Evolutionary conservation across 2,113 vertebrate genomes (phyloP).

Genomic region (Pristiophorus japonicus): DNA sequence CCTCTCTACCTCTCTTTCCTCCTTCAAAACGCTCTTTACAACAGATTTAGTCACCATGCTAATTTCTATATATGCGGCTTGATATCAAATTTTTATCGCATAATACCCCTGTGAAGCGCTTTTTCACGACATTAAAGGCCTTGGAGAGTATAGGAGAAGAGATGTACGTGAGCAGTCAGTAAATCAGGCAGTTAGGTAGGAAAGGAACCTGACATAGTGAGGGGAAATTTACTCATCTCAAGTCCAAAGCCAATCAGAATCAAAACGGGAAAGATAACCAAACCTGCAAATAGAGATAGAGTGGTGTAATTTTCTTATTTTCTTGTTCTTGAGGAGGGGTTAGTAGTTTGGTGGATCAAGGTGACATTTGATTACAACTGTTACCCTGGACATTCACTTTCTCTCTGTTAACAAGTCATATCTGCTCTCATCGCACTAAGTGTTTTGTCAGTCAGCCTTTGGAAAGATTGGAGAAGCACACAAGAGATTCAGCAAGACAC

Average conservation of each 20-base stretch:
- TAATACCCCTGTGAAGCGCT: no score
- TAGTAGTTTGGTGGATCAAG: neutral
- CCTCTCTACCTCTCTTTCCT: no score
- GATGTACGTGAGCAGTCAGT: neutral
- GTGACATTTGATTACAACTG: neutral
- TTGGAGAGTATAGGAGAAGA: neutral
- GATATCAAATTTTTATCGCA: no score
- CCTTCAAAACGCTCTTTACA: no score
- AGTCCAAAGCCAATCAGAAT: neutral
- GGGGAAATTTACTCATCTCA: neutral
- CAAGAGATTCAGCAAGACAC: no score
- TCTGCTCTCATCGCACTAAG: no score
- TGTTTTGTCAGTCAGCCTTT: no score
- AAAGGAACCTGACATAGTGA: neutral
- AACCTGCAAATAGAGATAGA: neutral
- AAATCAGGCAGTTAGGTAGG: neutral
- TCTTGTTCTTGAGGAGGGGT: neutral
- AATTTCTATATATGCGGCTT: no score
- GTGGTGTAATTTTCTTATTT: neutral
- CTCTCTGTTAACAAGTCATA: neutral
- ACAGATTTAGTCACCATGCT: no score
- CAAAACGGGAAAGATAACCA: neutral
- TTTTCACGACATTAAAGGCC: no score
- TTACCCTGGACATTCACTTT: neutral
- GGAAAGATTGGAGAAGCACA: no score